phyloP scores from a whole-genome alignment of 1,140 invertebrate species.

The Conus betulinus region DNA sequence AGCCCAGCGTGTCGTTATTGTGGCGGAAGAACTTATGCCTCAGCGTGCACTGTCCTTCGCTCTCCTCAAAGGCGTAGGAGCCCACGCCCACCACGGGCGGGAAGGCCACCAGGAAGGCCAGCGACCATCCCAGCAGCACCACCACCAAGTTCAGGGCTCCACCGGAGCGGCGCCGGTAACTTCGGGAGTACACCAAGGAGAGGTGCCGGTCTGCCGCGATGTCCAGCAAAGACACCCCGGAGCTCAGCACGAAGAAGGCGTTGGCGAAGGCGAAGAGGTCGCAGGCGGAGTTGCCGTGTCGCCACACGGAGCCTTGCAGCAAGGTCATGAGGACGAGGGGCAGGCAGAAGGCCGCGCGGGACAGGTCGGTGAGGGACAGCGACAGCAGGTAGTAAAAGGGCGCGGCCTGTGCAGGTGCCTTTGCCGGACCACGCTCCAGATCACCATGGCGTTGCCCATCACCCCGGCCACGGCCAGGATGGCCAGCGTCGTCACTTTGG shows the following conservation, averaged over 20 bases:
- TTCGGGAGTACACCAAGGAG: conserved; percentile 60
- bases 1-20: conserved; percentile 67
- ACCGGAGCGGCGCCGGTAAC: conserved; percentile 60
- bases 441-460: conserved; percentile 58
- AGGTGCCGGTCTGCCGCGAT: conserved; percentile 68
- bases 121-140: conserved; percentile 61
- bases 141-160: conserved; percentile 53
- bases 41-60: conserved; percentile 68
- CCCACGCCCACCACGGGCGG: conserved; percentile 69
- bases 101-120: conserved; percentile 63
- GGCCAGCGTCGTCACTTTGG: conserved; percentile 48
- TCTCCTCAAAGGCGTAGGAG: conserved; percentile 62
- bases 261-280: conserved; percentile 68
- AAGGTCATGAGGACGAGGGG: conserved; percentile 67
- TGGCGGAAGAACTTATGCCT: conserved; percentile 59
- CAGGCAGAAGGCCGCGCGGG: conserved; percentile 66
- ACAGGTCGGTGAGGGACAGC: conserved; percentile 66
- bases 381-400: conserved; percentile 71
- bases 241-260: conserved; percentile 69
- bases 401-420: conserved; percentile 61
- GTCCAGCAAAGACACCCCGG: conserved; percentile 60
- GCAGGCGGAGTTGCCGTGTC: conserved; percentile 61
- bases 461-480: conserved; percentile 60
- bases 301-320: conserved; percentile 63
- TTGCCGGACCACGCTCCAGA: conserved; percentile 64